phyloP scores from a whole-genome alignment of 2,888 invertebrate species.

The Drosophila vallismaia region DNA sequence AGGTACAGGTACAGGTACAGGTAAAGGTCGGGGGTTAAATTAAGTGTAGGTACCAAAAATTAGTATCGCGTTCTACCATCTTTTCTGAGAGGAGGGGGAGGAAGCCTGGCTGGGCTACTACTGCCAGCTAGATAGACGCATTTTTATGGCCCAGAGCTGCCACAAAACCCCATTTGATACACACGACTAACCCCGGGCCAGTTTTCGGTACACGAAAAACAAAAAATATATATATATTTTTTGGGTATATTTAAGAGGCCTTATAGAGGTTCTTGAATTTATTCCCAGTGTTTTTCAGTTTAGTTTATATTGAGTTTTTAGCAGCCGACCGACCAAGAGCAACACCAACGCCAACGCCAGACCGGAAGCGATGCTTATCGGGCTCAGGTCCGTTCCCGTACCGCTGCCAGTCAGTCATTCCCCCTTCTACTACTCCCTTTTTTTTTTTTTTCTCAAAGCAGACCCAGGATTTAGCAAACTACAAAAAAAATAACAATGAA shows the following conservation, averaged over 20 bases:
- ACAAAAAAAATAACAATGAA: too few species aligned
- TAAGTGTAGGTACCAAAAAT: slow-evolving; percentile 74
- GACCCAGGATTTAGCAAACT: too few species aligned
- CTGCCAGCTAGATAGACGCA: slow-evolving; percentile 62
- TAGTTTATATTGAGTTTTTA: slow-evolving; percentile 16
- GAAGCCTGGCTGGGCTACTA: slow-evolving; percentile 21
- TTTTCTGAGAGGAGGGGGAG: slow-evolving; percentile 34
- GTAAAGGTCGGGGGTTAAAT: slow-evolving; percentile 47
- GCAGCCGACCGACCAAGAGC: slow-evolving; percentile 23
- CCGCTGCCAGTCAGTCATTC: too few species aligned
- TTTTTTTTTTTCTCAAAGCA: too few species aligned
- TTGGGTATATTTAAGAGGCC: neutral
- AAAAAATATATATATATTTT: neutral
- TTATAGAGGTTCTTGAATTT: neutral
- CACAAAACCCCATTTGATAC: slow-evolving; percentile 81
- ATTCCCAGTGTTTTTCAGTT: slow-evolving; percentile 1
- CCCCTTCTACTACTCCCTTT: too few species aligned
- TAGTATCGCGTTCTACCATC: slow-evolving; percentile 70
- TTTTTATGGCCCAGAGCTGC: slow-evolving; percentile 68
- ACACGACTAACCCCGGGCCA: slow-evolving; percentile 76
- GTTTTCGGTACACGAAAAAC: neutral
- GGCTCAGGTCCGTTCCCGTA: slow-evolving; percentile 19
- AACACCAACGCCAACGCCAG: slow-evolving; percentile 35
- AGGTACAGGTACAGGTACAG: too few species aligned
- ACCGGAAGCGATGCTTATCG: slow-evolving; percentile 78